A percentile compares a stretch with the other conserved stretches of the same genome.
phyloP scores from a whole-genome alignment of 2,113 vertebrate species.

The Cottus gobio region DNA sequence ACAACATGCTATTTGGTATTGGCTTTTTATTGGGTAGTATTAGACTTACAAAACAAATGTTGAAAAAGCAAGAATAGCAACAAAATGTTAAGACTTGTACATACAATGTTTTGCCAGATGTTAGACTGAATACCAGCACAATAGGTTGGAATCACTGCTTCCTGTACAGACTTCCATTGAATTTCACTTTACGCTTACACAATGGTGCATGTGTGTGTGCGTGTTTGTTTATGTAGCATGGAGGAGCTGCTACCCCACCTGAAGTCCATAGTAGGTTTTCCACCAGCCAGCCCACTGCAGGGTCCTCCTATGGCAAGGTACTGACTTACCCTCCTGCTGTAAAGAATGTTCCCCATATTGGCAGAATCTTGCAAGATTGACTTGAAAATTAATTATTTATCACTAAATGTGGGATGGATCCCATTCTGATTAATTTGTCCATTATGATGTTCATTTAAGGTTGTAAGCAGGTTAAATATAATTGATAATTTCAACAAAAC shows the following conservation, averaged over 20 bases:
- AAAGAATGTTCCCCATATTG: not conserved
- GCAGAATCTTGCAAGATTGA: not conserved
- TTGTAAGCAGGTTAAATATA: not conserved
- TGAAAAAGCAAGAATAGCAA: not conserved
- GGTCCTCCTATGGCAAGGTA: constrained; percentile 40
- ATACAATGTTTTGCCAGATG: not conserved
- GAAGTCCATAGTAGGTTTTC: constrained; percentile 26
- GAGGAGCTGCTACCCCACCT: constrained; percentile 10
- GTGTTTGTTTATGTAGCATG: constrained; percentile 35
- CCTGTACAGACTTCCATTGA: constrained; percentile 39
- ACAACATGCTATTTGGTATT: not conserved
- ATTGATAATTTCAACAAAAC: not conserved
- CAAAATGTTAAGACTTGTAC: too few species aligned
- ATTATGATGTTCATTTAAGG: not conserved
- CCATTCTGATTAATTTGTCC: not conserved
- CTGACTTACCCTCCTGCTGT: constrained; percentile 10
- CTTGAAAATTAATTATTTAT: not conserved
- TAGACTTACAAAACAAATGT: not conserved
- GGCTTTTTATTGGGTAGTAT: not conserved
- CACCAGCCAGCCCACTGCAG: not conserved
- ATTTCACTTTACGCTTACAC: constrained; percentile 18
- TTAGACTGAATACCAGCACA: constrained; percentile 31
- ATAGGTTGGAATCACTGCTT: constrained; percentile 38
- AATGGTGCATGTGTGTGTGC: constrained; percentile 28
- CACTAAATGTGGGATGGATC: not conserved